Base-by-base conservation (phyloP, 1,140 invertebrate genomes). In the Latrodectus geometricus region DNA sequence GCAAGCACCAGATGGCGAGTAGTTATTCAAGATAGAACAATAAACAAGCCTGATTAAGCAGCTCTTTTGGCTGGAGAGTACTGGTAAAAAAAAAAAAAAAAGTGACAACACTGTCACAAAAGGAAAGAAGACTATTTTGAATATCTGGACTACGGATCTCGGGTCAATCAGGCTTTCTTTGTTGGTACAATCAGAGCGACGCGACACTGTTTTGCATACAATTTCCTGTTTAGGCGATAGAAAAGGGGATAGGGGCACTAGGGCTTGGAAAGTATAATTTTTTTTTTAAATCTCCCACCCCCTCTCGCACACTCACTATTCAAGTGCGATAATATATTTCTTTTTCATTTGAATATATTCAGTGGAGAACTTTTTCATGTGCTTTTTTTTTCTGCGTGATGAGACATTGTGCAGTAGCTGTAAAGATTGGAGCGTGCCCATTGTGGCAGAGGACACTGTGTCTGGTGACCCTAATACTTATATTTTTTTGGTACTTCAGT, bases 81-180 rank as follows among this genome's bases (percentile, higher is more conserved):
- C 11, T 14, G 17, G 3, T n/a, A n/a, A n/a, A n/a, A n/a, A n/a
- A n/a, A 61, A 61, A 61, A 61, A 61, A 61, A 61, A 61, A 61
- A 17, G 9, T 56, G 9, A 23, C 74, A 75, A 56, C 52, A 20
- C 17, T 15, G 14, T 56, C 20, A 49, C 48, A 9, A 56, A 23
- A 23, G 15, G 48, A 23, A 61, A 20, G 9, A 50, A 68, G 48
- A 48, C 56, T 50, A 50, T 66, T 48, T 23, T 49, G n/a, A 20
- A 65, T 79, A 79, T 79, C 65, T 48, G 17, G 35, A 72, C 20
- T 12, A 52, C 69, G 15, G 50, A 81, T 56, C 79, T 81, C 11
- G 20, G 21, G 79, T 49, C 80, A 74, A 80, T 80, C 78, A 70
- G 66, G 49, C 9, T n/a, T 35, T 21, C n/a, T 83, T 83, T 74